Conservation (phyloP, 2,113 vertebrate species). For the Phylloscopus whistleri region DNA sequence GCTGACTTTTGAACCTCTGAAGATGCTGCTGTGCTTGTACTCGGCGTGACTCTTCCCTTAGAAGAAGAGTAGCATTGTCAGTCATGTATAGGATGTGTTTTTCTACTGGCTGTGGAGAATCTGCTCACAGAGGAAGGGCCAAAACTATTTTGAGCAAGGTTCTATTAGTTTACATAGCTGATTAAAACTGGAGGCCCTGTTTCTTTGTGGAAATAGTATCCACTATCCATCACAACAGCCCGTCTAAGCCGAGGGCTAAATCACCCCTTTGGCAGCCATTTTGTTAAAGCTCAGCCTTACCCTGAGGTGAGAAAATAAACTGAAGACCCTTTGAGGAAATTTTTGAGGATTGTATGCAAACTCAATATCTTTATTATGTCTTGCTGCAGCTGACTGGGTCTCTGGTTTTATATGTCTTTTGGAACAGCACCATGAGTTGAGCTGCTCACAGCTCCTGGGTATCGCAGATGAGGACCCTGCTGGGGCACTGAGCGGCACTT, state of each 20-base stretch:
- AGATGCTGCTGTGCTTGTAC: not conserved
- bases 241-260: not conserved
- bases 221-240: not conserved
- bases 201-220: conserved; percentile 39
- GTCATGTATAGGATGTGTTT: not conserved
- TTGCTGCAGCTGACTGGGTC: not conserved
- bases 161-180: conserved; percentile 15
- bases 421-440: not conserved
- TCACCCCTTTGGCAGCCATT: not conserved
- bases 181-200: not conserved
- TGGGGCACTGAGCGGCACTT: not conserved
- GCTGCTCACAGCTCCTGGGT: not conserved
- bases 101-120: not conserved
- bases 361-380: not conserved
- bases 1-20: not conserved
- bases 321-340: not conserved
- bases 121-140: not conserved
- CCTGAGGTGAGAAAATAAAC: conserved; percentile 25
- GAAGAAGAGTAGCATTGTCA: not conserved
- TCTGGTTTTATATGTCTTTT: not conserved
- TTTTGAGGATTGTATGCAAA: not conserved
- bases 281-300: not conserved
- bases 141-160: not conserved
- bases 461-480: not conserved
- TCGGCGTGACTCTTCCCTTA: not conserved